A percentile compares a stretch with the other conserved stretches of the same genome.
Evolutionary conservation across 2,797 vertebrate genomes (phyloP).

Genomic region (Pelochelys cantorii): DNA sequence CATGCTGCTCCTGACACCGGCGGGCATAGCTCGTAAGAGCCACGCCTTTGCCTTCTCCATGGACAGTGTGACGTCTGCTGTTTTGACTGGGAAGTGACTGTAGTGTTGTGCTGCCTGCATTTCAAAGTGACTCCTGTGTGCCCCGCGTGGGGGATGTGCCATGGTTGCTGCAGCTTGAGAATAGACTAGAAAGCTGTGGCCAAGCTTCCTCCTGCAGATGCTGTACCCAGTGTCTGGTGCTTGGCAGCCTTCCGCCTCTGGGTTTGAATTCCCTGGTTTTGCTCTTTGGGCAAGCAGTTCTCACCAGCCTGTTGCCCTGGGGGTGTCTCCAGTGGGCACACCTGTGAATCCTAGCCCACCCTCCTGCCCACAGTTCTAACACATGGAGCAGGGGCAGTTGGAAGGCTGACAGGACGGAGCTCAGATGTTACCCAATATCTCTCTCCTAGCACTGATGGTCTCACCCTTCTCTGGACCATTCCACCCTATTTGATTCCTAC

Average conservation of each 20-base stretch:
- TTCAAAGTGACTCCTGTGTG: neutral
- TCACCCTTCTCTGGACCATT: neutral
- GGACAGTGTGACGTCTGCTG: neutral
- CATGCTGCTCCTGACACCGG: neutral
- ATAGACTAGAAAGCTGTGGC: neutral
- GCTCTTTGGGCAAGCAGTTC: neutral
- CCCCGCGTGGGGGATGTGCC: neutral
- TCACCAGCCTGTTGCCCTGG: neutral
- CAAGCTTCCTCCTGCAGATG: neutral
- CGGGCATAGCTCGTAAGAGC: neutral
- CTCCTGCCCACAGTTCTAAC: neutral
- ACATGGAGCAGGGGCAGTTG: neutral
- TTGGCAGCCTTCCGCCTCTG: neutral
- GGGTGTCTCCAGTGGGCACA: neutral
- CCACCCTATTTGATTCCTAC: neutral
- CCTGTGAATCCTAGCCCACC: neutral
- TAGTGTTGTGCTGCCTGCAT: neutral
- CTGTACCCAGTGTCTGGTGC: too few species aligned
- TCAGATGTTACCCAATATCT: neutral
- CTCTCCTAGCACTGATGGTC: neutral
- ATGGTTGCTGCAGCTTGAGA: neutral
- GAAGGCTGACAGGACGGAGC: neutral
- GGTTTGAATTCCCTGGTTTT: neutral
- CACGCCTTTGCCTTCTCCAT: neutral
- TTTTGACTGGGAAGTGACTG: neutral